A percentile compares a stretch with the other conserved stretches of the same genome.
Conservation (phyloP, 2,888 invertebrate species). For the Venusia cambrica region DNA sequence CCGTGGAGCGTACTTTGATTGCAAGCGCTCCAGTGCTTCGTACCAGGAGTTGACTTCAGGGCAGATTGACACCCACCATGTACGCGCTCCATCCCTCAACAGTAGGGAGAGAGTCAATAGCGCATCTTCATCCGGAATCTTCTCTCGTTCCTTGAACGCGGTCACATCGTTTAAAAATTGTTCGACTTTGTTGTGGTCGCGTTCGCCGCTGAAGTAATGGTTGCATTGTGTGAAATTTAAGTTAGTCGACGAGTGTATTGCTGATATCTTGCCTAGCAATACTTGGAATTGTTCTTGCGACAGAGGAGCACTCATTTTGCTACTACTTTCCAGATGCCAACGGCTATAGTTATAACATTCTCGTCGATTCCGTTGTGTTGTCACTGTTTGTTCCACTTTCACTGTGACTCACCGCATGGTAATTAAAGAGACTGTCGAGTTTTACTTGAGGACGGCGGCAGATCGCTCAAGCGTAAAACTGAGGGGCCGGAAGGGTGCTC, state of each 20-base stretch:
- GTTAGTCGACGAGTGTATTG: conserved; percentile 8
- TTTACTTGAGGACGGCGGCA: conserved; percentile 10
- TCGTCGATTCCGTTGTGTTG: too few relatives aligned
- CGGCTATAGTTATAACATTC: too few relatives aligned
- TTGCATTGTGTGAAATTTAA: conserved; percentile 8
- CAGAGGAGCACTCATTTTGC: conserved; percentile 8
- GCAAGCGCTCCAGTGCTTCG: conserved; percentile 9
- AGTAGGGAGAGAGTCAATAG: conserved; percentile 9
- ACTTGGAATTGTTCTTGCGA: conserved; percentile 8
- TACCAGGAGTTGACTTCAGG: conserved; percentile 10
- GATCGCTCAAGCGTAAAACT: conserved; percentile 2
- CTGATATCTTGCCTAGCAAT: conserved; percentile 9
- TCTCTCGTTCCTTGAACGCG: conserved; percentile 9
- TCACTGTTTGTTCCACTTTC: too few relatives aligned
- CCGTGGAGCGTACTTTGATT: conserved; percentile 1
- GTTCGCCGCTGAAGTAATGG: conserved; percentile 6
- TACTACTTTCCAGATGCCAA: too few relatives aligned
- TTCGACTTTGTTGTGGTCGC: conserved; percentile 4
- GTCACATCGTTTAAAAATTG: conserved; percentile 7
- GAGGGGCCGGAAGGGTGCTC: not conserved
- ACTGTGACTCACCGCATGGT: not conserved
- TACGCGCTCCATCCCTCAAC: conserved; percentile 5
- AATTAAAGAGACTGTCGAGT: too few relatives aligned
- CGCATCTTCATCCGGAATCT: conserved; percentile 13
- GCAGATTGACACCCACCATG: conserved; percentile 8